Evolutionary conservation across 2,797 vertebrate species (phyloP), one percentile per base, ranked within the genome.

Genomic region (Trachurus trachurus): DNA sequence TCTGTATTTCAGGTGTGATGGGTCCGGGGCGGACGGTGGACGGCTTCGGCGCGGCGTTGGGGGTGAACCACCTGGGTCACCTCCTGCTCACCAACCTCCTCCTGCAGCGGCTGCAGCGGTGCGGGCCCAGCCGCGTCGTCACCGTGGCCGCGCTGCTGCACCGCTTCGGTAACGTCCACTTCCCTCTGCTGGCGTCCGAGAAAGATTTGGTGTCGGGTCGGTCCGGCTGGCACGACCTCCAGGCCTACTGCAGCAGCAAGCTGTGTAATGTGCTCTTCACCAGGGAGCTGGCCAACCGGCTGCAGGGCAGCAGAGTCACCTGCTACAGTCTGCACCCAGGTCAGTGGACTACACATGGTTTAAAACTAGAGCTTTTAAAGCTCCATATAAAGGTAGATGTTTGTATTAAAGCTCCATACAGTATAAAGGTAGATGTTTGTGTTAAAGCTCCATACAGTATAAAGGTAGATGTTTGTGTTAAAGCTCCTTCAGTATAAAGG

Each of bases 261-360:
- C 87, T 99, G 78, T 98, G 97, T 72, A 99, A 99, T 0, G 87
- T 99, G 50, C 92, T 99, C 74, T 97, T 97, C 37, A 95, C 92
- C 78, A 94, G 96, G 0, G 96, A 99, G 91, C 94, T 99, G 15
- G 96, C 97, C 85, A 96, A 94, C 9, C 92, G 85, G 1, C 92
- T 99, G 71, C 95, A 96, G 76, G 96, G 95, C 68, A 96, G 96
- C 0, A 85, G 78, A 0, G 95, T 98, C 62, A 97, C 96, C 62
- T 97, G 96, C 90, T 99, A 96, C 9, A 93, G 96, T 0, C 93
- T 97, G 26, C 97, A 99, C 84, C 98, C 98, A 96, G 98, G 98
- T 99, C 74, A 93, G 91, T 78, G 26, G n/a, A n/a, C n/a, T n/a
- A n/a, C n/a, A n/a, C n/a, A n/a, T n/a, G n/a, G n/a, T n/a, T n/a